Evolutionary conservation across 2,113 vertebrate species (phyloP), one percentile per base, ranked within the genome.

Genomic region (Triplophysa rosa): DNA sequence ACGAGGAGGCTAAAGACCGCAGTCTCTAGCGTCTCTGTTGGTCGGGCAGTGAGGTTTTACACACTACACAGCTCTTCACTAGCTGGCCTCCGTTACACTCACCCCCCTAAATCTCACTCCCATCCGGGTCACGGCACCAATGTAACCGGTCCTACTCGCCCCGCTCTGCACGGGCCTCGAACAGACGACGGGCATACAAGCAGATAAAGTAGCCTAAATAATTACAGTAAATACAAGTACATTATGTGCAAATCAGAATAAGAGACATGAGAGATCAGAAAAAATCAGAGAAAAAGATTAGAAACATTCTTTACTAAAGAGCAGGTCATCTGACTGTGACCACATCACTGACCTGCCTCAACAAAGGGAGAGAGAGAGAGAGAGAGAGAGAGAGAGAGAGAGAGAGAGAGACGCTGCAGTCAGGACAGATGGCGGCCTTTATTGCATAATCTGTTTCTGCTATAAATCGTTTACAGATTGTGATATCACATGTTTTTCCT

Each of bases 381-480:
- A 56, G 54, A 56, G 54, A 58, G 54, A 21, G 5, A 3, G 66
- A 47, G 19, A 17, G 66, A 23, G n/a, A n/a, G 33, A 33, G 17
- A 54, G 47, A n/a, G 1, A 68, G 21, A 14, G 23, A 16, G 21
- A 52, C 3, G 13, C 58, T 45, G 45, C 3, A 14, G 72, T 45
- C 74, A 77, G 61, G 45, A 77, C 74, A 77, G 74, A 77, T 77
- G 74, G 74, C 54, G 14, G 42, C 24, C 26, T 76, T 26, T 49
- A 65, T 66, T 77, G 74, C 74, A 19, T 77, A 77, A 77, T 77
- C 72, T 63, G 19, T 66, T 77, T 77, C 74, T 65, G 61, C 24
- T 64, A 74, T 74, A 74, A 65, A 77, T 65, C 73, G 17, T 64
- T 76, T 65, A 37, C 26, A 77, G 62, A 77, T 65, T 77, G 40